phyloP scores from a whole-genome alignment of 1,140 invertebrate genomes.

The Matsumurasca onukii region DNA sequence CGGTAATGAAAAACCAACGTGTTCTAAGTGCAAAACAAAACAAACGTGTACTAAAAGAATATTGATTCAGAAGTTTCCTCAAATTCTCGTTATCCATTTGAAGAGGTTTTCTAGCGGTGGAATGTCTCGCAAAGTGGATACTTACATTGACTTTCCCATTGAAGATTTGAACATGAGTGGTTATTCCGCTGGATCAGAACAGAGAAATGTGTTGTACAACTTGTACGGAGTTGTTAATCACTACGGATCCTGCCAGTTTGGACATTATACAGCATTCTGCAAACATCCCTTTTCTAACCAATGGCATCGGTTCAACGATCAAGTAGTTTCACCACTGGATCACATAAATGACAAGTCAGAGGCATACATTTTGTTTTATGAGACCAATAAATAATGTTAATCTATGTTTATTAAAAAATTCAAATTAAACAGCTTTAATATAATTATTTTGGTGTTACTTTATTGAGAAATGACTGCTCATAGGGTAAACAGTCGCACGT shows the following conservation, averaged over 20 bases:
- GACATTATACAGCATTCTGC: constrained; percentile 94
- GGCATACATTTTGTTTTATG: constrained; percentile 93
- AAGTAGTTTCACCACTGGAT: constrained; percentile 67
- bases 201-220: constrained; percentile 85
- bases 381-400: too few species aligned
- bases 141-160: constrained; percentile 83
- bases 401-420: too few species aligned
- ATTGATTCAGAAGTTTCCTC: not conserved
- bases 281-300: constrained; percentile 82
- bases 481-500: too few species aligned
- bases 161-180: constrained; percentile 77
- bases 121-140: constrained; percentile 81
- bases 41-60: not conserved
- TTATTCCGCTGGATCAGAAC: constrained; percentile 62
- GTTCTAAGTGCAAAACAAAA: not conserved
- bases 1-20: constrained; percentile 83
- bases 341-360: constrained; percentile 76
- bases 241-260: constrained; percentile 87
- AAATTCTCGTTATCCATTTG: constrained; percentile 52
- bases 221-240: constrained; percentile 91
- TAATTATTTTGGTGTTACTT: too few species aligned
- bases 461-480: too few species aligned
- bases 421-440: too few species aligned
- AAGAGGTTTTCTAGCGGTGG: constrained; percentile 88
- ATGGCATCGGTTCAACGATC: constrained; percentile 92